phyloP scores from a whole-genome alignment of 2,888 invertebrate species.

The Liposcelis brunnea region DNA sequence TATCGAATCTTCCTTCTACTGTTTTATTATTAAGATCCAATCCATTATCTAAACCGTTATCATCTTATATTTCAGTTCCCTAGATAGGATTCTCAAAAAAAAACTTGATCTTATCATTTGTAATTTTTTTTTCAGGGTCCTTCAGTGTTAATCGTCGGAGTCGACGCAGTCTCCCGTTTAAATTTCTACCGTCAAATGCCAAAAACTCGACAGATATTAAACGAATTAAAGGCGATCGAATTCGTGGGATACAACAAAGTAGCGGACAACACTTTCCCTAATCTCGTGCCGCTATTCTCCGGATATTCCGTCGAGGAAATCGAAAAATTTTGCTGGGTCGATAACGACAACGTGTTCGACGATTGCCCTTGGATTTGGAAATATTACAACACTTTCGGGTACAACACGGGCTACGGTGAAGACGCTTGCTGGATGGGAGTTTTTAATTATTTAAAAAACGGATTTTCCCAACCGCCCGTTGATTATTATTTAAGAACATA shows the following conservation, averaged over 20 bases:
- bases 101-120: background rate
- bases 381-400: constrained; percentile 50
- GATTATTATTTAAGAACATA: constrained; percentile 71
- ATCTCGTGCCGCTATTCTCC: constrained; percentile 61
- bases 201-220: constrained; percentile 42
- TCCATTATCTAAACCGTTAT: no score
- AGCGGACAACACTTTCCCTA: constrained; percentile 87
- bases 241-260: constrained; percentile 84
- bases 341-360: constrained; percentile 44
- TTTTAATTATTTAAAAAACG: constrained; percentile 62
- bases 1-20: no score
- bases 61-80: no score
- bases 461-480: constrained; percentile 63
- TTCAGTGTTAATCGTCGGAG: constrained; percentile 54
- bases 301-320: constrained; percentile 52
- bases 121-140: constrained; percentile 14
- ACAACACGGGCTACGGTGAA: constrained; percentile 64
- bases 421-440: constrained; percentile 62
- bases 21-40: no score
- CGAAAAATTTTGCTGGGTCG: constrained; percentile 42
- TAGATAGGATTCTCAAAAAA: no score
- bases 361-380: constrained; percentile 74
- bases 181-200: constrained; percentile 77
- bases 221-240: constrained; percentile 44
- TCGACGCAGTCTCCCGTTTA: constrained; percentile 71